Evolutionary conservation across 2,113 vertebrate species (phyloP), one percentile per base, ranked within the genome.

Genomic region (Antennarius striatus): DNA sequence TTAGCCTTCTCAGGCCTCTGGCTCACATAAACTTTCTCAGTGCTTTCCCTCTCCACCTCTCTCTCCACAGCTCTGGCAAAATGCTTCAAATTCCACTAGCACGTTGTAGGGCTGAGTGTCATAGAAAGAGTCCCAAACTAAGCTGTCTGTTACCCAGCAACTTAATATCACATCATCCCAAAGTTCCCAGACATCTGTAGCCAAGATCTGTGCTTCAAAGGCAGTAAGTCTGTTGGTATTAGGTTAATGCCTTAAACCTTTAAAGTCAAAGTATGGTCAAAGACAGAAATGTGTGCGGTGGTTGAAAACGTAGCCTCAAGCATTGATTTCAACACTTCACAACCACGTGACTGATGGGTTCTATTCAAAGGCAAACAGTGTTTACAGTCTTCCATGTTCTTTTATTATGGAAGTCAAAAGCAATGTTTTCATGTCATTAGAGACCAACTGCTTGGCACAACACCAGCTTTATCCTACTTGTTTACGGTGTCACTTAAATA

Each of bases 1-100:
- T 86, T 83, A 70, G 82, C 83, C 88, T 86, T 89, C 86, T 79
- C 83, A 82, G 89, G 86, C 86, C 86, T 90, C 75, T 30, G 68
- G 83, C 88, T 89, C 88, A 89, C 79, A 89, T 89, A 91, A 90
- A 92, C 87, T 81, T 86, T 91, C 86, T 87, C 89, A 86, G 80
- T 68, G 54, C 63, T 45, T 42, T 47, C 58, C 69, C 42, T 56
- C 54, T 29, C 43, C 16, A 56, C 32, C 49, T 72, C 77, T 79
- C 65, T 76, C 67, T 86, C 85, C 71, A 88, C 79, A 84, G 88
- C 74, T 68, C 66, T 68, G 78, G 80, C 71, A 83, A 84, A 90
- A 92, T 92, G 86, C 84, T 92, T 93, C 52, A 81, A 85, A 93
- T 93, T 93, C 92, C 91, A 78, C 71, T 15, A 76, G 65, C 80